Evolutionary conservation across 2,888 invertebrate genomes (phyloP).

Genomic region (Amiota mariae): DNA sequence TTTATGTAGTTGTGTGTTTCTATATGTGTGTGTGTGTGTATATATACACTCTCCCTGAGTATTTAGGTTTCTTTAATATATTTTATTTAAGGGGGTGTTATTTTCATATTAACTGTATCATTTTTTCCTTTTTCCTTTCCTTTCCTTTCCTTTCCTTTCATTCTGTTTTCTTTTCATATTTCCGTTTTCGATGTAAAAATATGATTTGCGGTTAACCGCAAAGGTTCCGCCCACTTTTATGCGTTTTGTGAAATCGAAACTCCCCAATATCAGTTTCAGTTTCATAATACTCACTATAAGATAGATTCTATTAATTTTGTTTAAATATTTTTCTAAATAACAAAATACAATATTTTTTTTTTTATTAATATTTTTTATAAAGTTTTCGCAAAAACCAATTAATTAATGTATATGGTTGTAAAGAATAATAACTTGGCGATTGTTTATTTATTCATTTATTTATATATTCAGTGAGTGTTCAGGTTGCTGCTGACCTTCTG

Average conservation of each 20-base stretch:
- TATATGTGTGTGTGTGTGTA: conserved; percentile 21
- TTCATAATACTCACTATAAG: too few species aligned
- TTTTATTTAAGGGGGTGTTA: not conserved
- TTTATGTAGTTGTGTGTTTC: not conserved
- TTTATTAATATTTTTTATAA: too few species aligned
- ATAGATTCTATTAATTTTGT: too few species aligned
- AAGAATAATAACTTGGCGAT: too few species aligned
- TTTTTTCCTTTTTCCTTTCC: not conserved
- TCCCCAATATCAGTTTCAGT: too few species aligned
- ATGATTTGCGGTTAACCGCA: conserved; percentile 57
- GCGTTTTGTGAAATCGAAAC: not conserved
- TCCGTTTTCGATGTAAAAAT: conserved; percentile 36
- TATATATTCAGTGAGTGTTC: too few species aligned
- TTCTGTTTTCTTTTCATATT: conserved; percentile 31
- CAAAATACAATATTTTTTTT: too few species aligned
- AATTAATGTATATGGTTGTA: too few species aligned
- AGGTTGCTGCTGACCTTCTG: too few species aligned
- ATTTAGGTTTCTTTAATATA: conserved; percentile 1
- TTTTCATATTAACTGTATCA: conserved; percentile 7
- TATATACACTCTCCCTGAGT: conserved; percentile 29
- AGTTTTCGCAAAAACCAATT: too few species aligned
- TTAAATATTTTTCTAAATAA: too few species aligned
- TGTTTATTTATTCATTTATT: too few species aligned
- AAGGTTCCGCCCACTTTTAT: conserved; percentile 46
- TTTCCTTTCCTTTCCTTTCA: conserved; percentile 26